These are phyloP conservation scores for Scatophagus argus DNA, from an alignment of 2,113 vertebrate species.

Conservation along the genomic window DNA sequence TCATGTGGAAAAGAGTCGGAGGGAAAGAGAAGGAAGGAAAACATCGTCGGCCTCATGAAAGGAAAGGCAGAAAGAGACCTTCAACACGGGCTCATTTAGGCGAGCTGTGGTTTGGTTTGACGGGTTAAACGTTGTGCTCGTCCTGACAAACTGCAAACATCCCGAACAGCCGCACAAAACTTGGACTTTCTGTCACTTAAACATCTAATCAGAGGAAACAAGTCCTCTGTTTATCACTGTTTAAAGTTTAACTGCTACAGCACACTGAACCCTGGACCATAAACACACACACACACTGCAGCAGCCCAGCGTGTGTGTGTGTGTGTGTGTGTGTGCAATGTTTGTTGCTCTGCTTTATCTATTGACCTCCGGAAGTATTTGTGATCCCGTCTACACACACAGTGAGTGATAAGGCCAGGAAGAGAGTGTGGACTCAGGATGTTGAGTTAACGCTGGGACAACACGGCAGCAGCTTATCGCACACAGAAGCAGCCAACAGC, in stretches of 20 bases:
- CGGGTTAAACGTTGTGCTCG: too few relatives aligned
- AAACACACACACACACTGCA: slow-evolving; percentile 6
- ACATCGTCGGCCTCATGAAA: neutral
- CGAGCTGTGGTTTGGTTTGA: too few relatives aligned
- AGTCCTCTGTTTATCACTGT: slow-evolving; percentile 47
- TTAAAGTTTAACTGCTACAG: slow-evolving; percentile 71
- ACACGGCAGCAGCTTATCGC: slow-evolving; percentile 68
- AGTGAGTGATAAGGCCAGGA: slow-evolving; percentile 68
- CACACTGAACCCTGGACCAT: slow-evolving; percentile 70
- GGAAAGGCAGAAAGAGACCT: neutral
- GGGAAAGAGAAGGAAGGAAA: neutral
- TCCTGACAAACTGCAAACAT: too few relatives aligned
- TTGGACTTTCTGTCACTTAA: slow-evolving; percentile 4
- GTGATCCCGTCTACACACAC: slow-evolving; percentile 63
- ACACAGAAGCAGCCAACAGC: slow-evolving; percentile 37
- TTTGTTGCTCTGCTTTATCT: slow-evolving; percentile 69
- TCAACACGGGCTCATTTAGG: neutral
- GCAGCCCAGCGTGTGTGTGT: slow-evolving; percentile 14
- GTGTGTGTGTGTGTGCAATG: slow-evolving; percentile 38
- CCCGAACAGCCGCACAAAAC: too few relatives aligned
- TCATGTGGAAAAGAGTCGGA: neutral
- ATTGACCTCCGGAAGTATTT: slow-evolving; percentile 76
- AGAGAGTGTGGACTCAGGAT: slow-evolving; percentile 74
- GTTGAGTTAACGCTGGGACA: slow-evolving; percentile 72
- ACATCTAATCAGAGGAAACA: slow-evolving; percentile 12